A percentile compares a stretch with the other conserved stretches of the same genome.
phyloP scores from a whole-genome alignment of 2,113 vertebrate species.

The Riparia riparia region DNA sequence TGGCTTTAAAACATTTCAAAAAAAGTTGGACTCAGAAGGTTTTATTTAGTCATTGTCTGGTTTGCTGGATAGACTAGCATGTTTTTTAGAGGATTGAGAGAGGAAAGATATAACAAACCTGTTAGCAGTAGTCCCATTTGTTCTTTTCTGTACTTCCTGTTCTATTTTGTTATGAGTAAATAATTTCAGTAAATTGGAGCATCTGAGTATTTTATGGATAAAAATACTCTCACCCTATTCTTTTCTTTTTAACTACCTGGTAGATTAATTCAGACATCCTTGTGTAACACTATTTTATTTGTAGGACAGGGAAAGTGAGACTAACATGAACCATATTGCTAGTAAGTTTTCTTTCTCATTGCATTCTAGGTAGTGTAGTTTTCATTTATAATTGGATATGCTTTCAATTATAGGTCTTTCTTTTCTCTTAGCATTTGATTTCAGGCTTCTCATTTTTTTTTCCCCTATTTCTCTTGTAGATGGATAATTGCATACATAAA shows the following conservation, averaged over 20 bases:
- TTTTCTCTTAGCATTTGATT: background rate
- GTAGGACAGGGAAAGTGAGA: background rate
- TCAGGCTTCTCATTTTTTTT: background rate
- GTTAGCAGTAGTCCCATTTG: background rate
- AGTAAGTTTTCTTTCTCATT: background rate
- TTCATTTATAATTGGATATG: background rate
- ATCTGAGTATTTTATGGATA: background rate
- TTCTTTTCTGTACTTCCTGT: background rate
- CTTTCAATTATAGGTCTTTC: background rate
- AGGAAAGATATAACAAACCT: background rate
- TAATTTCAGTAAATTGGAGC: background rate
- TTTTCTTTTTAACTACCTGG: background rate
- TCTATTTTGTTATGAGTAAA: background rate
- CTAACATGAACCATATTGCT: background rate
- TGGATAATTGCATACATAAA: background rate
- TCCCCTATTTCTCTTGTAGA: background rate
- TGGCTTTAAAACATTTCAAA: background rate
- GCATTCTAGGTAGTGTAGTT: background rate
- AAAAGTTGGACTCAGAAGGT: background rate
- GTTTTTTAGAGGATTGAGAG: background rate
- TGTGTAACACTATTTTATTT: background rate
- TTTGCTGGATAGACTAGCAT: background rate
- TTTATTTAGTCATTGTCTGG: background rate
- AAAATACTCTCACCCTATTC: background rate
- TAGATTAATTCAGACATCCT: background rate